phyloP scores from a whole-genome alignment of 2,888 invertebrate genomes.

The Gandaritis pyraliata region DNA sequence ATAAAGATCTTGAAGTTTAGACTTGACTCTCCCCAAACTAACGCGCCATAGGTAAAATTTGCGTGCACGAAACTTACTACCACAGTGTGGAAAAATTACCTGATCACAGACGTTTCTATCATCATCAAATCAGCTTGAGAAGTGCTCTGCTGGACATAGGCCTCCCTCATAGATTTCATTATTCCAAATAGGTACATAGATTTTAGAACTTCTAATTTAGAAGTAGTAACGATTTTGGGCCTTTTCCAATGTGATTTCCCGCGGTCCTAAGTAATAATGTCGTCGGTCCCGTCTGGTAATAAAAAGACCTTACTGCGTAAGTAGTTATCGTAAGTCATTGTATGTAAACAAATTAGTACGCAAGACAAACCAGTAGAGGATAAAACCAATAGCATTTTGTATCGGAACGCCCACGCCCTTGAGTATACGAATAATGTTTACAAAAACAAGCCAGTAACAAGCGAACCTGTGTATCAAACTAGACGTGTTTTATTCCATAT shows the following conservation, averaged over 20 bases:
- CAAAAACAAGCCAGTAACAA: constrained; percentile 21
- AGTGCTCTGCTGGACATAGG: too few relatives aligned
- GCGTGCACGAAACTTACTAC: not conserved
- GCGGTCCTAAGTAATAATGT: too few relatives aligned
- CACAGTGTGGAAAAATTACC: not conserved
- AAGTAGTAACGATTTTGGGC: too few relatives aligned
- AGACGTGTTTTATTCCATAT: constrained; percentile 20
- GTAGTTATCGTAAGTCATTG: not conserved
- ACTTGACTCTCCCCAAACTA: not conserved
- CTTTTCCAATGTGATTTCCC: too few relatives aligned
- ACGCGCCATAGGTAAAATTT: not conserved
- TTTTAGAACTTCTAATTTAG: too few relatives aligned
- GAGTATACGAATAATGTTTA: constrained; percentile 22
- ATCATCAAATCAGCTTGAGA: too few relatives aligned
- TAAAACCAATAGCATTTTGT: constrained; percentile 20
- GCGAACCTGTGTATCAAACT: constrained; percentile 7
- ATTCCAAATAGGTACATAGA: too few relatives aligned
- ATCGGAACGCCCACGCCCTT: constrained; percentile 19
- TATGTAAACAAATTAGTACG: constrained; percentile 8
- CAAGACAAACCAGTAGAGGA: constrained; percentile 11
- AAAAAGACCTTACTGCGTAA: not conserved
- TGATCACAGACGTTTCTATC: too few relatives aligned
- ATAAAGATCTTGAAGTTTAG: not conserved
- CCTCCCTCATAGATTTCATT: too few relatives aligned
- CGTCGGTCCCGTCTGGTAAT: too few relatives aligned